phyloP scores from a whole-genome alignment of 2,888 invertebrate species.

The Zygogramma bicolorata region DNA sequence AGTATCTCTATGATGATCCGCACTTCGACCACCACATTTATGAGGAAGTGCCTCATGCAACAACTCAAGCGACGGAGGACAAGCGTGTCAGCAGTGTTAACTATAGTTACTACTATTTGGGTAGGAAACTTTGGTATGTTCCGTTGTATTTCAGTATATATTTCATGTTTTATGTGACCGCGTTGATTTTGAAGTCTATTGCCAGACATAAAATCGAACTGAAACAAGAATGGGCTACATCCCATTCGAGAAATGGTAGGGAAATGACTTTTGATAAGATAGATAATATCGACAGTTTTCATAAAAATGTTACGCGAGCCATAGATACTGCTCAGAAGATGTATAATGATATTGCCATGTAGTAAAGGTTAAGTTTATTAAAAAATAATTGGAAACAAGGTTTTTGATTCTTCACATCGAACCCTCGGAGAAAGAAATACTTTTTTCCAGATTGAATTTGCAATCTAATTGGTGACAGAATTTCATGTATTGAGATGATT shows the following conservation, averaged over 20 bases:
- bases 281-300: slow-evolving; percentile 48
- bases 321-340: slow-evolving; percentile 49
- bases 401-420: neutral
- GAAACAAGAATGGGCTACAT: slow-evolving; percentile 67
- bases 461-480: no score
- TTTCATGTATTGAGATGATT: no score
- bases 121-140: slow-evolving; percentile 81
- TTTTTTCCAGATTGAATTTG: no score
- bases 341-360: slow-evolving; percentile 53
- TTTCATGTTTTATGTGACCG: slow-evolving; percentile 77
- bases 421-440: no score
- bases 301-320: slow-evolving; percentile 52
- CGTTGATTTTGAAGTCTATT: slow-evolving; percentile 79
- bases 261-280: slow-evolving; percentile 42
- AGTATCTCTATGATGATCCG: slow-evolving; percentile 63
- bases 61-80: slow-evolving; percentile 69
- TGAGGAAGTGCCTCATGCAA: slow-evolving; percentile 64
- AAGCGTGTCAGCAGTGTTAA: slow-evolving; percentile 72
- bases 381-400: neutral
- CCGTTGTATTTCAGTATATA: slow-evolving; percentile 83
- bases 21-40: slow-evolving; percentile 63
- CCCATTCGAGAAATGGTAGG: slow-evolving; percentile 46
- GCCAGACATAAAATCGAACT: slow-evolving; percentile 79
- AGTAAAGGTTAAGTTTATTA: slow-evolving; percentile 23
- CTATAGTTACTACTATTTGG: slow-evolving; percentile 82